These are phyloP conservation scores for Mobula birostris DNA, from an alignment of 2,113 vertebrate species.

Conservation along the genomic window DNA sequence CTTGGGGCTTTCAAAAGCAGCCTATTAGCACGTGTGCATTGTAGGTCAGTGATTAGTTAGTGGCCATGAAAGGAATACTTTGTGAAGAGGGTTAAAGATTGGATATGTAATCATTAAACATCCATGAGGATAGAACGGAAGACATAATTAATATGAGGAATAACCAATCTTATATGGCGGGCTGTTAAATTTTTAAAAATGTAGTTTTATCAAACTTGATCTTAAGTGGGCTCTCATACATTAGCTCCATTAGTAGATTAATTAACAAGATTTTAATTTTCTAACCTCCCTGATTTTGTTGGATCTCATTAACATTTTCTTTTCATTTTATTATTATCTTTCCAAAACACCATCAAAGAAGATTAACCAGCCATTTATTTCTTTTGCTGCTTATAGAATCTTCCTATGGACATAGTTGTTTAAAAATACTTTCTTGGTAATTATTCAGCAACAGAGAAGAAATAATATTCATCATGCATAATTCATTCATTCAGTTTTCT, in stretches of 20 bases:
- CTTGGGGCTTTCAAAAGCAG: neutral
- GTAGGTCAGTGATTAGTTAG: neutral
- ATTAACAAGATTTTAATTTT: constrained; percentile 8
- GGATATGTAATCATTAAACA: constrained; percentile 3
- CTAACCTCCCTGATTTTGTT: neutral
- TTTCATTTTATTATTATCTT: neutral
- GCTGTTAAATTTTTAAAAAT: constrained; percentile 19
- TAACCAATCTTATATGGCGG: neutral
- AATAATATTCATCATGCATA: neutral
- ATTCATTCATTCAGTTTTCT: neutral
- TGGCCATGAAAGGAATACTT: neutral
- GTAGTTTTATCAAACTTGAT: constrained; percentile 31
- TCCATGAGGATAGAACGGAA: neutral
- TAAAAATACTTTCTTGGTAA: constrained; percentile 5
- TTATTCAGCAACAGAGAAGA: neutral
- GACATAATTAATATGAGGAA: neutral
- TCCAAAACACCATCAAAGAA: neutral
- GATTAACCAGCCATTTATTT: neutral
- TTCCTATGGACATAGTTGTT: neutral
- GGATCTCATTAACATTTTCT: neutral
- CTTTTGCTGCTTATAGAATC: neutral
- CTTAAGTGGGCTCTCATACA: constrained; percentile 9
- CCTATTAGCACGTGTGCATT: neutral
- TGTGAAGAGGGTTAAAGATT: constrained; percentile 23
- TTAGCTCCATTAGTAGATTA: constrained; percentile 6